phyloP scores from a whole-genome alignment of 2,113 vertebrate genomes.

The Mormyrus lacerda region DNA sequence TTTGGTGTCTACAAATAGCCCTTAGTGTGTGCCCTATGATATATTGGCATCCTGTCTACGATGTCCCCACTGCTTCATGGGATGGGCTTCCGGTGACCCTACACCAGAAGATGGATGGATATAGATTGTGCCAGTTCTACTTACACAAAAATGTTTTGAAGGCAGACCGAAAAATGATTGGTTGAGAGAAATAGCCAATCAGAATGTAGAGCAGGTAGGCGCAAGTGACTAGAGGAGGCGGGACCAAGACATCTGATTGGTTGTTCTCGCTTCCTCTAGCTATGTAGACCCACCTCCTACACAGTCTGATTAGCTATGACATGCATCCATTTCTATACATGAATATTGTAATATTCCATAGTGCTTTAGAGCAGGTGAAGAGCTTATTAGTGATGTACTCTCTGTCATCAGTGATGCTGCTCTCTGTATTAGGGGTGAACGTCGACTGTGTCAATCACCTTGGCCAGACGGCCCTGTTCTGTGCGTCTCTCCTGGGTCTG shows the following conservation, averaged over 20 bases:
- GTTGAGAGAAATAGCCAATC: too few species aligned
- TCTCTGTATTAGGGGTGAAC: slow-evolving; percentile 52
- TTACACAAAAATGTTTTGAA: too few species aligned
- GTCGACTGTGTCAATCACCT: slow-evolving; percentile 66
- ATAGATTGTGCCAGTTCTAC: background rate
- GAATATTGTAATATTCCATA: background rate
- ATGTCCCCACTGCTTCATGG: background rate
- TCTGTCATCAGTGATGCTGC: background rate
- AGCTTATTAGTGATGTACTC: background rate
- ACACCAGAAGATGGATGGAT: background rate
- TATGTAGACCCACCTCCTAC: too few species aligned
- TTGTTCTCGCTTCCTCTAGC: too few species aligned
- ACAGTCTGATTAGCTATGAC: too few species aligned
- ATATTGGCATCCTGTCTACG: background rate
- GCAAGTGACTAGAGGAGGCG: too few species aligned
- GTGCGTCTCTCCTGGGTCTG: slow-evolving; percentile 66
- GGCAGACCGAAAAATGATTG: too few species aligned
- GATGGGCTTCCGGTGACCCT: background rate
- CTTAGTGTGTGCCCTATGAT: background rate
- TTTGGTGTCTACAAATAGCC: background rate
- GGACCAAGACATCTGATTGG: too few species aligned
- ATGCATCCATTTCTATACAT: background rate
- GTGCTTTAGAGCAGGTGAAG: background rate
- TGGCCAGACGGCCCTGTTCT: slow-evolving; percentile 73
- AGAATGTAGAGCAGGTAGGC: too few species aligned